Percentiles rank a stretch among this genome's conserved stretches.
phyloP scores from a whole-genome alignment of 2,797 vertebrate genomes.

The Artibeus lituratus region DNA sequence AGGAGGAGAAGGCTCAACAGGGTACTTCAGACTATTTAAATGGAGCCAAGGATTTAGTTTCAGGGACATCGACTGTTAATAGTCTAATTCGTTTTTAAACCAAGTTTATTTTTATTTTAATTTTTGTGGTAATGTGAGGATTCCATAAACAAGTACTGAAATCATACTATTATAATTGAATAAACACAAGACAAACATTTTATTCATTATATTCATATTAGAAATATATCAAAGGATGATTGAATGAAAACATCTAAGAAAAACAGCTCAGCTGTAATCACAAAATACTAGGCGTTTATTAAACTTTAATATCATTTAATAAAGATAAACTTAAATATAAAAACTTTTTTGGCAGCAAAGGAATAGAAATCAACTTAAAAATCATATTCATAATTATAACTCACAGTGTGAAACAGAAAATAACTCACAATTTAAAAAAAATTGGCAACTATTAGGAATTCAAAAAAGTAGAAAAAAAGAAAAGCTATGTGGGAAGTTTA shows the following conservation, averaged over 20 bases:
- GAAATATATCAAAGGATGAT: conserved; percentile 2
- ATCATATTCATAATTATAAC: conserved; percentile 50
- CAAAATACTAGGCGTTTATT: conserved; percentile 20
- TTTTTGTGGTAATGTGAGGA: conserved; percentile 18
- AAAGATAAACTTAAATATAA: conserved; percentile 36
- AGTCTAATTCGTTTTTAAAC: background rate
- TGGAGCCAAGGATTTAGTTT: background rate
- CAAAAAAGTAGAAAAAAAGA: background rate
- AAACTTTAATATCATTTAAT: background rate
- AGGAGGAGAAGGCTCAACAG: background rate
- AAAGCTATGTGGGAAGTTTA: background rate
- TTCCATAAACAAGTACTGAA: background rate
- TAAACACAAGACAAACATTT: background rate
- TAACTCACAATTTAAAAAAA: background rate
- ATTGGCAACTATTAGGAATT: conserved; percentile 22
- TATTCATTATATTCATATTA: conserved; percentile 2
- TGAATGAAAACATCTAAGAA: background rate
- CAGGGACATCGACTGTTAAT: background rate
- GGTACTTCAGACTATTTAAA: background rate
- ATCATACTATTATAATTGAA: background rate
- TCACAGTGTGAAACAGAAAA: background rate
- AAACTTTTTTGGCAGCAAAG: conserved; percentile 24
- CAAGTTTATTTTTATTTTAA: conserved; percentile 30
- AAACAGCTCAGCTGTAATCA: background rate
- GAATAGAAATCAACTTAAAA: conserved; percentile 64